Evolutionary conservation across 2,797 vertebrate genomes (phyloP).

Genomic region (Acanthis flammea): DNA sequence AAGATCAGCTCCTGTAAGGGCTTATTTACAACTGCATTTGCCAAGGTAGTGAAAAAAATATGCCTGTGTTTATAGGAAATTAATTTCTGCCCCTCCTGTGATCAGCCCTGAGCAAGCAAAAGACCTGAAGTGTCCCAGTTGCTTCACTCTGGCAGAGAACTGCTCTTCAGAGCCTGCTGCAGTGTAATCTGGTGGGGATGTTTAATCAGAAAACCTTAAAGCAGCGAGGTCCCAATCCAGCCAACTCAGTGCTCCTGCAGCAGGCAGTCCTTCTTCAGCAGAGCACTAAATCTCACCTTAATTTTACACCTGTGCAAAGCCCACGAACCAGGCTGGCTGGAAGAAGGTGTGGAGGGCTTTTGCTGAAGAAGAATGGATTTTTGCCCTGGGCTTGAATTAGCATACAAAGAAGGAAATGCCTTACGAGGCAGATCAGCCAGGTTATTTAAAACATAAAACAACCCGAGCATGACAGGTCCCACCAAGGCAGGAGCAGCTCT

Average conservation of each 20-base stretch:
- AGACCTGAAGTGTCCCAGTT: slow-evolving; percentile 75
- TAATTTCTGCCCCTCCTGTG: slow-evolving; percentile 78
- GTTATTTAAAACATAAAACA: slow-evolving; percentile 22
- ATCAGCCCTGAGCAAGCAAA: slow-evolving; percentile 74
- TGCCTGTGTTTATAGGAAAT: slow-evolving; percentile 77
- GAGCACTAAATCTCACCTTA: slow-evolving; percentile 5
- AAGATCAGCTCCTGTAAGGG: slow-evolving; percentile 36
- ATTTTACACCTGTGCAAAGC: not conserved
- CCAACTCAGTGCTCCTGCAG: not conserved
- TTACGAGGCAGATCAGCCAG: not conserved
- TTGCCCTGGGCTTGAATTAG: slow-evolving; percentile 16
- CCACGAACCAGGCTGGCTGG: not conserved
- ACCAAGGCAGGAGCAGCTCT: not conserved
- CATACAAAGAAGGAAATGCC: not conserved
- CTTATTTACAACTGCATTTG: slow-evolving; percentile 66
- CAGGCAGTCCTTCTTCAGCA: not conserved
- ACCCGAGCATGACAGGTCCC: not conserved
- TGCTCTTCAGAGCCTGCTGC: slow-evolving; percentile 70
- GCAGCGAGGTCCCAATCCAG: not conserved
- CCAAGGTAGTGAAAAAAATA: slow-evolving; percentile 64
- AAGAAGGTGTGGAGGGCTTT: not conserved
- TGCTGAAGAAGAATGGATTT: not conserved
- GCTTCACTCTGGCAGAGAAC: slow-evolving; percentile 70
- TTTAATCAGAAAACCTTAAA: slow-evolving; percentile 67
- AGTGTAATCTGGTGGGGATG: slow-evolving; percentile 50